Conservation (phyloP, 2,113 vertebrate genomes). For the Notarius quadriscutis region DNA sequence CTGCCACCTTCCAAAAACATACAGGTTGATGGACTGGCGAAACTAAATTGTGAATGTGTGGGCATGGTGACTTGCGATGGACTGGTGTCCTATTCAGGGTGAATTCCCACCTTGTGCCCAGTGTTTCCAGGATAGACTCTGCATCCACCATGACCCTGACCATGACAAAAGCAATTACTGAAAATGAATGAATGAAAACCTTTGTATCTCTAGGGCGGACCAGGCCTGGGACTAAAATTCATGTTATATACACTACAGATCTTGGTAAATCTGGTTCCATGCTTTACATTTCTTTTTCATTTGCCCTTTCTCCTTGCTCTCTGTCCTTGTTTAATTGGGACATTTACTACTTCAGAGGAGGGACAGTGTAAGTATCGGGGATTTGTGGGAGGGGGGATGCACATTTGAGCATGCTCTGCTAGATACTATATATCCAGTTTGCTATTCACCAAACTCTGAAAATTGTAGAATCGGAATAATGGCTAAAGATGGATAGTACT, state of each 20-base stretch:
- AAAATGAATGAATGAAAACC: not conserved
- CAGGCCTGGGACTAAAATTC: not conserved
- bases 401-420: constrained; percentile 30
- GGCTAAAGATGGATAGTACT: not conserved
- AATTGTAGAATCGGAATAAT: not conserved
- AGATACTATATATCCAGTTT: not conserved
- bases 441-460: not conserved
- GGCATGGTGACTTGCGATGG: too few relatives aligned
- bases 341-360: constrained; percentile 52
- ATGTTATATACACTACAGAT: not conserved
- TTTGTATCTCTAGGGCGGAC: not conserved
- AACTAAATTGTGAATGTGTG: not conserved
- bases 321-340: constrained; percentile 46
- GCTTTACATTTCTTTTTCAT: constrained; percentile 51
- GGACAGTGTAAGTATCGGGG: constrained; percentile 60
- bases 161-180: not conserved
- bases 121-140: not conserved
- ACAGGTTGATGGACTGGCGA: not conserved
- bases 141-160: not conserved
- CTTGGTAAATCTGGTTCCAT: not conserved
- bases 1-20: not conserved
- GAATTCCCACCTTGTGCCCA: too few relatives aligned
- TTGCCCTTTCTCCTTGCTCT: constrained; percentile 49
- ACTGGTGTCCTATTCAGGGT: not conserved
- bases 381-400: not conserved